Evolutionary conservation across 2,113 vertebrate genomes (phyloP).

Genomic region (Phylloscopus trochiloides): DNA sequence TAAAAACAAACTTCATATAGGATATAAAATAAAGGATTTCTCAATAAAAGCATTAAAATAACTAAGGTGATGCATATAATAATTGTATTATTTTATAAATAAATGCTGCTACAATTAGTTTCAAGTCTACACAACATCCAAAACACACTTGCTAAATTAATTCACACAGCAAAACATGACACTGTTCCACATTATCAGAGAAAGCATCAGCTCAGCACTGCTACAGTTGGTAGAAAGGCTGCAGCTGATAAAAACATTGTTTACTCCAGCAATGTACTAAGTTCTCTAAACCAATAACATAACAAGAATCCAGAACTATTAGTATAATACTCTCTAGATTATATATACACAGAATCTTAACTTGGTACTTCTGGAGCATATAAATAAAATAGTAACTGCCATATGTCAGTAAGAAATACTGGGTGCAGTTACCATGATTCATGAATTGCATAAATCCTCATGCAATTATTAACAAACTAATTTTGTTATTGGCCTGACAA

Average conservation of each 20-base stretch:
- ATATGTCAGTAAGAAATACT: not conserved
- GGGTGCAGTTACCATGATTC: not conserved
- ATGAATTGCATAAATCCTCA: not conserved
- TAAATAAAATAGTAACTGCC: not conserved
- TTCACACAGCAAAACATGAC: not conserved
- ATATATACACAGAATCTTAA: accelerated
- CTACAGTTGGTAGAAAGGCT: not conserved
- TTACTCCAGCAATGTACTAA: not conserved
- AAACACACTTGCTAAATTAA: not conserved
- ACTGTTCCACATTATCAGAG: not conserved
- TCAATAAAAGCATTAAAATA: not conserved
- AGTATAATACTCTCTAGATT: accelerated
- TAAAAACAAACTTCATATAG: not conserved
- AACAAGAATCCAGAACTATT: not conserved
- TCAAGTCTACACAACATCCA: not conserved
- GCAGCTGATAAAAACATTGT: not conserved
- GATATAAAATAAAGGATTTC: not conserved
- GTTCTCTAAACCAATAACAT: not conserved
- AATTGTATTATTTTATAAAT: not conserved
- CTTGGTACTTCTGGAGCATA: accelerated
- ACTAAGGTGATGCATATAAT: not conserved
- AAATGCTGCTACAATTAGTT: not conserved
- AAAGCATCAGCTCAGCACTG: not conserved
- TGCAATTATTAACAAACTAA: not conserved
- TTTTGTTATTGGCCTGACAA: not conserved